Evolutionary conservation across 2,113 vertebrate genomes (phyloP).

Genomic region (Hyperoodon ampullatus): DNA sequence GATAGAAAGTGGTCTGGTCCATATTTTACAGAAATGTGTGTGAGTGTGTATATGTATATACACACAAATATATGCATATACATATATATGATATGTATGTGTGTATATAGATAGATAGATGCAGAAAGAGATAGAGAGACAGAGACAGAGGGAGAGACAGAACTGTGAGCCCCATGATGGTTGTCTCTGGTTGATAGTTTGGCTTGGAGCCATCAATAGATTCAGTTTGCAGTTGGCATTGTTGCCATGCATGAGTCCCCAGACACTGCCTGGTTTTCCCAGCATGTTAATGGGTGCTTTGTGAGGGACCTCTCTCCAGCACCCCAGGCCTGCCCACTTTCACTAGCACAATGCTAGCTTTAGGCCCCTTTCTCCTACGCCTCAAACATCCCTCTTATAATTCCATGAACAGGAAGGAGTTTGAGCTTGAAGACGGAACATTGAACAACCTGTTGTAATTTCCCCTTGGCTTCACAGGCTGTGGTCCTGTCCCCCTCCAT

Average conservation of each 20-base stretch:
- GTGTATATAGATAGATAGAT: too few relatives aligned
- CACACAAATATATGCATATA: not conserved
- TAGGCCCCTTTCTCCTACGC: not conserved
- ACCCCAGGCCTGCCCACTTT: not conserved
- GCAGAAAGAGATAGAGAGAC: not conserved
- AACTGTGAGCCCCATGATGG: not conserved
- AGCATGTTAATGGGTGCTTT: not conserved
- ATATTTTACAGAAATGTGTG: not conserved
- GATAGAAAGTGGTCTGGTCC: not conserved
- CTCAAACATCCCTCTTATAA: not conserved
- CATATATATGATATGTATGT: not conserved
- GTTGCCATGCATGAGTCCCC: not conserved
- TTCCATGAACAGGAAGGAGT: not conserved
- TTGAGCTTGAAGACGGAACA: not conserved
- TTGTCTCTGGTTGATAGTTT: not conserved
- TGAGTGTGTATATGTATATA: not conserved
- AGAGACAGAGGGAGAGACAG: not conserved
- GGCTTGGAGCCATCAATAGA: not conserved
- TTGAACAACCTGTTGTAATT: not conserved
- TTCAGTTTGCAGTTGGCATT: not conserved
- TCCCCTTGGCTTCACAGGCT: not conserved
- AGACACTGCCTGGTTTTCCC: not conserved
- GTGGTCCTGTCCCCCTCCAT: rapidly evolving
- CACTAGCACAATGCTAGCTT: not conserved
- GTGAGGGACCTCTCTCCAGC: not conserved